phyloP scores from a whole-genome alignment of 2,113 vertebrate species.

The Psilopogon haemacephalus region DNA sequence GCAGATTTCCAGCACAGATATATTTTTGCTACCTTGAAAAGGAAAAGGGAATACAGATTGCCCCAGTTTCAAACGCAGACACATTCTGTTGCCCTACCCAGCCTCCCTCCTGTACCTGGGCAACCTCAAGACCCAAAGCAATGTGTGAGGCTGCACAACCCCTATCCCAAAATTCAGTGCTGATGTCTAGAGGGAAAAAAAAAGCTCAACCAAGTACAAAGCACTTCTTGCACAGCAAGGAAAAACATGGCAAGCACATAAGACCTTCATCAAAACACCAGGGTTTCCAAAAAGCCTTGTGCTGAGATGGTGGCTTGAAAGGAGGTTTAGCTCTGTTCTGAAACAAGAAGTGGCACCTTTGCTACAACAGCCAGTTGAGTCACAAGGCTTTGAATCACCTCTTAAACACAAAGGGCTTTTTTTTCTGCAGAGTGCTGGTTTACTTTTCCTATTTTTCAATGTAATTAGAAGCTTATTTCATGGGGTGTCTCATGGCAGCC shows the following conservation, averaged over 20 bases:
- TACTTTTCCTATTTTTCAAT: background rate
- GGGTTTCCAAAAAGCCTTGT: background rate
- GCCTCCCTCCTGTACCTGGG: background rate
- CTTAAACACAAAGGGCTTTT: background rate
- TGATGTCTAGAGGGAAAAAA: background rate
- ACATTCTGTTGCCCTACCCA: accelerated
- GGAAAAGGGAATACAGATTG: background rate
- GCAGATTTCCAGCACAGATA: background rate
- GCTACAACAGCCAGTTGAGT: background rate
- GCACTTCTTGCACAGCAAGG: background rate
- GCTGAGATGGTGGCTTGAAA: background rate
- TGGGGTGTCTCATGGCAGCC: background rate
- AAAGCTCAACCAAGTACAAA: background rate
- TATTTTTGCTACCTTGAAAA: accelerated
- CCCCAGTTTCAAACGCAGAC: background rate
- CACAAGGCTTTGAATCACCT: background rate
- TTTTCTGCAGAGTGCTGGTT: background rate
- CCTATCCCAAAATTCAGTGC: background rate
- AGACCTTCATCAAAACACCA: background rate
- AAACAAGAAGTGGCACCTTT: background rate
- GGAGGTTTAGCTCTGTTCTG: background rate
- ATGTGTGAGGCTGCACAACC: background rate
- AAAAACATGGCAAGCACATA: background rate
- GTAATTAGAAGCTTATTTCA: background rate
- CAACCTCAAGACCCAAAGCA: background rate